phyloP scores from a whole-genome alignment of 2,888 invertebrate genomes.

The Lysandra coridon region DNA sequence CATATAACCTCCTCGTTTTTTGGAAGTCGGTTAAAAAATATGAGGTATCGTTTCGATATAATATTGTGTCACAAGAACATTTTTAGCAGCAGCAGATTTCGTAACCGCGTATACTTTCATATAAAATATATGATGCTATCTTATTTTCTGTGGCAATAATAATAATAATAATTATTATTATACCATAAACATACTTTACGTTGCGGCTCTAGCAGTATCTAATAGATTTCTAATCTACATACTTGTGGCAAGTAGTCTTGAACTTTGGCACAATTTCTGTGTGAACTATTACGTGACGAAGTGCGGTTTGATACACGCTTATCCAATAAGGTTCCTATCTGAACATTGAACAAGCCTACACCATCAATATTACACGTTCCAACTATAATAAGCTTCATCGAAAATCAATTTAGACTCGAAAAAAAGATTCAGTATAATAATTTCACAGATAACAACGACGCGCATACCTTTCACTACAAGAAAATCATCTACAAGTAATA shows the following conservation, averaged over 20 bases:
- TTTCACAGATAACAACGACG: too few relatives aligned
- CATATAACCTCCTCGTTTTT: too few relatives aligned
- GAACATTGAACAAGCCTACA: neutral
- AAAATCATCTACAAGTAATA: too few relatives aligned
- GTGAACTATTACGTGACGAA: constrained; percentile 16
- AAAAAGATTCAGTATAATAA: too few relatives aligned
- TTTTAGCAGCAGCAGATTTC: neutral
- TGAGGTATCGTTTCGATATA: neutral
- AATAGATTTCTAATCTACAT: constrained; percentile 5
- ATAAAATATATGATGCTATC: too few relatives aligned
- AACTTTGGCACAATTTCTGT: constrained; percentile 13
- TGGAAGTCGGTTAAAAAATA: neutral
- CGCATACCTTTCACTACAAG: too few relatives aligned
- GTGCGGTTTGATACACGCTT: constrained; percentile 28
- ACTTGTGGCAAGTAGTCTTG: constrained; percentile 9
- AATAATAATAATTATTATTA: too few relatives aligned
- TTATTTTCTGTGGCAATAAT: neutral
- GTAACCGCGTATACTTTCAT: too few relatives aligned
- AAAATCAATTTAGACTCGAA: neutral
- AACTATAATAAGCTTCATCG: neutral
- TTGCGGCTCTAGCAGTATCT: neutral
- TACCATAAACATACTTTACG: neutral
- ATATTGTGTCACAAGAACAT: neutral
- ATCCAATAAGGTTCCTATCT: constrained; percentile 9
- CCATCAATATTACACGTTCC: neutral